Evolutionary conservation across 1,140 invertebrate genomes (phyloP), one percentile per base, ranked within the genome.

Genomic region (Camponotus pennsylvanicus): DNA sequence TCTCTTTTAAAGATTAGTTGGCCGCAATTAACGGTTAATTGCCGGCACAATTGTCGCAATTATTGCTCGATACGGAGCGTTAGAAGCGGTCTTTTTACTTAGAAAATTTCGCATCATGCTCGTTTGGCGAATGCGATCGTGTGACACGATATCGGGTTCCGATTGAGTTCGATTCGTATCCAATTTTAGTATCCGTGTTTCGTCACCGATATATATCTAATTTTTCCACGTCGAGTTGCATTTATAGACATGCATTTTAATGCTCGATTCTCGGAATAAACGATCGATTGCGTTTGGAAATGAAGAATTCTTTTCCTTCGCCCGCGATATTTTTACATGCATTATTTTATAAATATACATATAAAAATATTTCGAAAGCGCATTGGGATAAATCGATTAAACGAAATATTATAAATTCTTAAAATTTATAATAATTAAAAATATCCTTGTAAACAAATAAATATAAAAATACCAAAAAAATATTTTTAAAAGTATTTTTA

Each of bases 11-110:
- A 40, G 55, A 73, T 73, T 40, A 61, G 67, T 45, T 61, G 27
- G 79, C 3, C 79, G 69, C 79, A 73, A 83, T 83, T 83, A 83
- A 75, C 69, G 40, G 55, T 49, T 27, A 83, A 83, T 83, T 83
- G 55, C 32, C 67, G 18, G 27, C 27, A 37, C 79, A 73, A 83
- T 83, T 61, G 40, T 75, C 55, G 8, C 55, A 61, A 83, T 63
- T 45, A 83, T 49, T 73, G 69, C 42, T 42, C 78, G 78, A 73
- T 83, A 42, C 40, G 27, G 40, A 27, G 55, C 18, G 27, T 15
- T 34, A 66, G 78, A 18, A 57, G 15, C 21, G 34, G 13, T 13
- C 42, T 80, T 80, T 80, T 80, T 80, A 80, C 49, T 57, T 42
- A 70, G 78, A 80, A 80, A 80, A 70, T 80, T 57, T 45, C 34